Evolutionary conservation across 2,888 invertebrate genomes (phyloP), one percentile per base, ranked within the genome.

Genomic region (Campoplex capitator): DNA sequence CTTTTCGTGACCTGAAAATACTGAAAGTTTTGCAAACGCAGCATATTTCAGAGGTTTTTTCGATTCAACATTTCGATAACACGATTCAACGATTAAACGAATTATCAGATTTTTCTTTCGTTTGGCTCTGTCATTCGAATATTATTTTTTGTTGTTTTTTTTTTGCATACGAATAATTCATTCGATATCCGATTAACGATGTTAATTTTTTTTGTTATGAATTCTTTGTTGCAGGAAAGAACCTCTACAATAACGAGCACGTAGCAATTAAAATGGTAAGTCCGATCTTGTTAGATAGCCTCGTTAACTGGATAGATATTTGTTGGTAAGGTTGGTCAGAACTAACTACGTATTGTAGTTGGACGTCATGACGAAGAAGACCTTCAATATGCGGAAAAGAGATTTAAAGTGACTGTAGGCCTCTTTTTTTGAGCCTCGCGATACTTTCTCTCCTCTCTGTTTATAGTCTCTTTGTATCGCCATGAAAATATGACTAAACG

Each of bases 201-300:
- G 18, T 51, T 51, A 18, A 51, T 51, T n/a, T 51, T 51, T 51
- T 51, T 51, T 13, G 13, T 23, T 4, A 7, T 62, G 32, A 16
- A 23, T 38, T 92, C 94, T 95, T 94, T 95, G 94, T 97, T 97
- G 78, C 96, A 98, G 99, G 99, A 92, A 99, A 99, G 97, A 99
- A 99, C 96, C 97, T 99, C 94, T 99, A 99, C 97, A 99, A 99
- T 97, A 99, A 99, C 96, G 99, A 99, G 96, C 99, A 99, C 96
- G 99, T 99, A 95, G 99, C 99, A 95, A 99, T 99, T 95, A 99
- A 99, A 96, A 97, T 99, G 98, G 96, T 96, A 93, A 95, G 95
- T 95, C 70, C 38, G 67, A 77, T 84, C 85, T 56, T 83, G 45
- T 85, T 85, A 80, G 51, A 84, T 67, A 62, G 1, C 18, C 23